Conservation (phyloP, 2,888 invertebrate species). For the Branchinecta sandiegonensis region DNA sequence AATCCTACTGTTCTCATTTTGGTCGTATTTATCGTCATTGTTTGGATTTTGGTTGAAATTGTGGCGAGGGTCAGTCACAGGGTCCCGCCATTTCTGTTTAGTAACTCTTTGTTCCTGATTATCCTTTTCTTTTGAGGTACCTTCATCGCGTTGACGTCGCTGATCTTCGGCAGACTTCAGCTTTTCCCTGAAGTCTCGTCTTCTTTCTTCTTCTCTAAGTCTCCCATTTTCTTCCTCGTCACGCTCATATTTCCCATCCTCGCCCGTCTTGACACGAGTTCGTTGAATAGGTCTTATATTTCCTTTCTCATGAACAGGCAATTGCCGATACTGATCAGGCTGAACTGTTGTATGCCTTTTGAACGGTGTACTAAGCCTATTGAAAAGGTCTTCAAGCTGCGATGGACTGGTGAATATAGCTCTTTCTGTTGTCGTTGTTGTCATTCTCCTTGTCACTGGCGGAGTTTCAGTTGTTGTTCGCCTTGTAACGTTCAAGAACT, state of each 20-base stretch:
- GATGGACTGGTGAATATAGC: background rate
- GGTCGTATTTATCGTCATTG: no score
- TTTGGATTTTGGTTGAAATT: no score
- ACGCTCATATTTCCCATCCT: background rate
- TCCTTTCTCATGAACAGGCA: background rate
- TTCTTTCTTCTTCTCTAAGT: background rate
- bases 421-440: background rate
- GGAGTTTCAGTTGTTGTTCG: background rate
- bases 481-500: background rate
- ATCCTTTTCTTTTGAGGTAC: no score
- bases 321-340: background rate
- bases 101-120: no score
- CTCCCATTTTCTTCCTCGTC: background rate
- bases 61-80: no score
- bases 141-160: no score
- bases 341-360: background rate
- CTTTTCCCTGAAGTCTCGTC: no score
- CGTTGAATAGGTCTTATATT: constrained; percentile 4
- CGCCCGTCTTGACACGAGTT: background rate
- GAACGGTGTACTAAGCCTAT: background rate
- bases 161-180: no score
- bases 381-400: background rate
- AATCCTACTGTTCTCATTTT: no score
- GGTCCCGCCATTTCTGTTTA: no score
- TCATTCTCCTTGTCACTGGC: background rate